A percentile compares a stretch with the other conserved stretches of the same genome.
Conservation (phyloP, 2,888 invertebrate genomes). For the Aspidiotus destructor region DNA sequence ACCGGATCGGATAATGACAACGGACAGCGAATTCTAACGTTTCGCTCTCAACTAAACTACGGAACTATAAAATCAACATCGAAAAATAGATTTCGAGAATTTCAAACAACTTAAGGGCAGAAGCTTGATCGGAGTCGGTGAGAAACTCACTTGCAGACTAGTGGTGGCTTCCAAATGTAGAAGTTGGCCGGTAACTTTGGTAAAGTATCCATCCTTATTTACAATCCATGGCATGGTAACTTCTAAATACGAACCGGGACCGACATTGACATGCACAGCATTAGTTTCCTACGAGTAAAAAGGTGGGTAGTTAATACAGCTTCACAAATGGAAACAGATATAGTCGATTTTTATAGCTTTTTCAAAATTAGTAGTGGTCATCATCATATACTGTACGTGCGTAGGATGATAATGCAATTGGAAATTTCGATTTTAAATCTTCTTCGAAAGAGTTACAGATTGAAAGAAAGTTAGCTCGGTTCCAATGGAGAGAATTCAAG, state of each 20-base stretch:
- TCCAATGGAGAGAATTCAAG: too few relatives aligned
- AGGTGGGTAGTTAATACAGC: neutral
- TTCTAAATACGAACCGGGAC: slow-evolving; percentile 91
- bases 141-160: slow-evolving; percentile 57
- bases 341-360: neutral
- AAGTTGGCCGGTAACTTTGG: slow-evolving; percentile 85
- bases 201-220: slow-evolving; percentile 73
- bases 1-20: slow-evolving; percentile 74
- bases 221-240: slow-evolving; percentile 93
- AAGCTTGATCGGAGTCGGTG: too few relatives aligned
- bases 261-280: slow-evolving; percentile 90
- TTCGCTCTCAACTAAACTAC: slow-evolving; percentile 87
- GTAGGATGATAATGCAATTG: slow-evolving; percentile 6
- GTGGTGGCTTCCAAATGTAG: slow-evolving; percentile 92
- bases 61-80: slow-evolving; percentile 48
- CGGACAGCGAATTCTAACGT: slow-evolving; percentile 83
- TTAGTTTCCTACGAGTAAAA: slow-evolving; percentile 67
- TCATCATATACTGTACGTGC: neutral
- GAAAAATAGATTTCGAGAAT: neutral
- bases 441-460: too few relatives aligned
- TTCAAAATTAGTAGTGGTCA: neutral
- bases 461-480: too few relatives aligned
- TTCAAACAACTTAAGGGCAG: neutral
- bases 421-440: neutral
- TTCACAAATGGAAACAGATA: slow-evolving; percentile 9